These are phyloP conservation scores for Morinoia aosen DNA, from an alignment of 2,888 invertebrate species.

Conservation along the genomic window DNA sequence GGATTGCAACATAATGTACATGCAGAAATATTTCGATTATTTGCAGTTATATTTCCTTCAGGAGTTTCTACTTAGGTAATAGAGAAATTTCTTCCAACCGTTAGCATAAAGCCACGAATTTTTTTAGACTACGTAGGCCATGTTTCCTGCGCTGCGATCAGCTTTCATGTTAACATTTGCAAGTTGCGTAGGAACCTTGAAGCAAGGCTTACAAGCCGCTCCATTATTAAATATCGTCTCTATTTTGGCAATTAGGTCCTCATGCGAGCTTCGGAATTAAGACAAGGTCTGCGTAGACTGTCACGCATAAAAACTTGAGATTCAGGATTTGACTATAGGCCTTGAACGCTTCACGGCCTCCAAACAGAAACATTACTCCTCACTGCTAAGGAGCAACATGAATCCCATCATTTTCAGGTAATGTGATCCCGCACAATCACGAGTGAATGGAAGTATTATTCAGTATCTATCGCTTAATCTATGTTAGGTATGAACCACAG, in stretches of 20 bases:
- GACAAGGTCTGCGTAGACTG: background rate
- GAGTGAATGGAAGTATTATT: background rate
- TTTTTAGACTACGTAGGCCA: background rate
- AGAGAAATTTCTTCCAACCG: background rate
- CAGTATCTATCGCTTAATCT: background rate
- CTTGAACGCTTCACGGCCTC: background rate
- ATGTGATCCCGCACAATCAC: background rate
- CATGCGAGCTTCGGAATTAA: background rate
- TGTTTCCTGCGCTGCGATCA: background rate
- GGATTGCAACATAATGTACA: background rate
- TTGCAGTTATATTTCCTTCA: background rate
- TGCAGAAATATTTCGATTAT: background rate
- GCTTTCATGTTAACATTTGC: too few species aligned
- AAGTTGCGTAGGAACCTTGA: background rate
- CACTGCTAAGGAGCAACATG: background rate
- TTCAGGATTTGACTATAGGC: background rate
- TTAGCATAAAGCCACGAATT: background rate
- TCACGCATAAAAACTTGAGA: background rate
- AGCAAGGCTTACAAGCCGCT: background rate
- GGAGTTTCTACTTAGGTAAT: background rate
- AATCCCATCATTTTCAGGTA: background rate
- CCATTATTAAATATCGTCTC: background rate
- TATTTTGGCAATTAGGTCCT: background rate
- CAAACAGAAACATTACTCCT: background rate
- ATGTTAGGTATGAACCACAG: background rate